Base-by-base conservation (phyloP, 2,888 invertebrate genomes). In the Parthenolecanium corni region DNA sequence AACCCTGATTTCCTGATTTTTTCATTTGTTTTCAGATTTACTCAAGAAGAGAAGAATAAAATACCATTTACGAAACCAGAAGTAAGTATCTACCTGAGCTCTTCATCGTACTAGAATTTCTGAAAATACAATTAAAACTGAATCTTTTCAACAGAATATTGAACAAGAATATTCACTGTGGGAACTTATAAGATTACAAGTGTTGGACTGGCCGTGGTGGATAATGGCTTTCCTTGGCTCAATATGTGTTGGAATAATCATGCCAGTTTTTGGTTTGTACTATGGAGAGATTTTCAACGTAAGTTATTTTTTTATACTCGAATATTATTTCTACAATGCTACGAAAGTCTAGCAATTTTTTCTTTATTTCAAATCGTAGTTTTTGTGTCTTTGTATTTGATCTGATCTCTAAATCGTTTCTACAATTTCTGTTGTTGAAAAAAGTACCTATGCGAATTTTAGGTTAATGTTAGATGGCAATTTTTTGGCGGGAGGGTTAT, bases 241-340 rank as follows among this genome's bases (percentile, higher is more conserved):
- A 0, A 72, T 82, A 0, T 74, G 81, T 54, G 83, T 84, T 3
- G 89, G 89, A 0, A 77, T 81, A 0, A 81, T 84, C 0, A 83
- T 85, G 67, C 87, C 88, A 0, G 77, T 81, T 46, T 87, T 86
- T 71, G 86, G 87, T 0, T 77, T 87, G 1, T 75, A 87, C 14
- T 87, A 88, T 69, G 88, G 88, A 44, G 84, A 88, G 70, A 83
- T 86, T 42, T 84, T 85, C 69, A 82, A 82, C 65, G 82, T 83
- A 75, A 75, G 78, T 73, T 51, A 52, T 31, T 31, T 31, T 31
- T 31, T 31, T 31, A 31, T 9, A 31, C 9, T 31, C 31, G 31
- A n/a, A n/a, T n/a, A n/a, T n/a, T n/a, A n/a, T n/a, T n/a, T n/a
- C n/a, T n/a, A n/a, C n/a, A n/a, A n/a, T n/a, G n/a, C n/a, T n/a